Percentiles rank a stretch among this genome's conserved stretches.
Conservation (phyloP, 2,888 invertebrate genomes). For the Aromia moschata region DNA sequence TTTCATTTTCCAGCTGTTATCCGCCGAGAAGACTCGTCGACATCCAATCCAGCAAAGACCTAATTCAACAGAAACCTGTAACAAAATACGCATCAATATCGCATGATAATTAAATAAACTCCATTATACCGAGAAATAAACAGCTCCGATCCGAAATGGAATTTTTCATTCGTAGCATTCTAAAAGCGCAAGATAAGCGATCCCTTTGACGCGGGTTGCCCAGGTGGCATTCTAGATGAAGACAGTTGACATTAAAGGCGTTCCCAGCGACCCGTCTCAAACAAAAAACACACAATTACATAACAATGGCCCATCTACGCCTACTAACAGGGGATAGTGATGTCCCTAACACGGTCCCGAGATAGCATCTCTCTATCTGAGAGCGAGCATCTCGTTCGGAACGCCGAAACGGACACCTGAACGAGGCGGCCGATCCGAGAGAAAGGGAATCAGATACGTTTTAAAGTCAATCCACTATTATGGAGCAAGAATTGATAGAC, state of each 20-base stretch:
- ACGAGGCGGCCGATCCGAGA: constrained; percentile 26
- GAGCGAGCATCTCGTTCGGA: constrained; percentile 52
- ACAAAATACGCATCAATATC: too few relatives aligned
- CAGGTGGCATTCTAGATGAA: constrained; percentile 60
- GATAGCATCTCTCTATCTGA: constrained; percentile 54
- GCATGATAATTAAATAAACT: too few relatives aligned
- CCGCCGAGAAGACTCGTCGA: too few relatives aligned
- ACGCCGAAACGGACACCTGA: constrained; percentile 55
- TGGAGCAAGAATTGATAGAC: constrained; percentile 59
- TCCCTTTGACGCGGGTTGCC: constrained; percentile 47
- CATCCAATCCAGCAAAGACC: too few relatives aligned
- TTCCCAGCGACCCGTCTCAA: constrained; percentile 61
- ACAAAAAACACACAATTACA: constrained; percentile 63
- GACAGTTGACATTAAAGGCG: constrained; percentile 62
- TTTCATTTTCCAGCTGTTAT: too few relatives aligned
- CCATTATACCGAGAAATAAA: too few relatives aligned
- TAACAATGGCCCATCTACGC: constrained; percentile 63
- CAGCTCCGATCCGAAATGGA: constrained; percentile 30
- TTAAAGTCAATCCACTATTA: constrained; percentile 61
- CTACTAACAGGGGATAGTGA: constrained; percentile 63
- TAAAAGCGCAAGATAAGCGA: constrained; percentile 43
- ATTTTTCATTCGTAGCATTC: constrained; percentile 48
- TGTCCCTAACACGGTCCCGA: constrained; percentile 59
- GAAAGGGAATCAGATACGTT: constrained; percentile 59
- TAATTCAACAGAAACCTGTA: too few relatives aligned